Evolutionary conservation across 2,888 invertebrate species (phyloP), one percentile per base, ranked within the genome.

Genomic region (Chrysolina oricalcia): DNA sequence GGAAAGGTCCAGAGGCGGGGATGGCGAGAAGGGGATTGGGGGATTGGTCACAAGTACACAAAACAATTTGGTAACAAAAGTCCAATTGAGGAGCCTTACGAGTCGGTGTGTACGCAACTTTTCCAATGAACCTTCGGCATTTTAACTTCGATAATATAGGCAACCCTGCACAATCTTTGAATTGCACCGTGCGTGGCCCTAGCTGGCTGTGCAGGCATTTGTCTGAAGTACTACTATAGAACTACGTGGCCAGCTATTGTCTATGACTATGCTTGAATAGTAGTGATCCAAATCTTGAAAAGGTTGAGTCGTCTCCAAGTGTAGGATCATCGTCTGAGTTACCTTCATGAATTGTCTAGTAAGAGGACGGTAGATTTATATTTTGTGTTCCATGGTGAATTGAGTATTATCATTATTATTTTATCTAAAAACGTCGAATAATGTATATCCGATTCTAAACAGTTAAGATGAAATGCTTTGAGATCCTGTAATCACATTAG

Each of bases 131-230:
- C 40, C 15, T 66, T 59, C 65, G 21, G 48, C 48, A 59, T 68
- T 53, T 17, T 27, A 40, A 50, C 62, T 77, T 63, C 68, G 68
- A n/a, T n/a, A n/a, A n/a, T n/a, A n/a, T n/a, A n/a, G n/a, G 74
- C 68, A 81, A 84, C 85, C 86, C 86, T 85, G 86, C 86, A 86
- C 87, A 83, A 85, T 84, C 82, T 83, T 46, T 17, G 41, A 63
- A 66, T 63, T 71, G 56, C 70, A 86, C 84, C 87, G 88, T 88
- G 88, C 88, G 88, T 89, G 88, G 88, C 89, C 84, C 86, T 85
- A 87, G 85, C 87, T 88, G 89, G 88, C 88, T 88, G 88, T 89
- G 88, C 88, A 88, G 88, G 88, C 88, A 85, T 84, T 84, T 70
- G 43, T 81, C 81, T 81, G 82, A 82, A 82, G 87, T 87, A 87